These are phyloP conservation scores for Zaprionus vittiger DNA, from an alignment of 1,140 invertebrate genomes.

Conservation along the genomic window DNA sequence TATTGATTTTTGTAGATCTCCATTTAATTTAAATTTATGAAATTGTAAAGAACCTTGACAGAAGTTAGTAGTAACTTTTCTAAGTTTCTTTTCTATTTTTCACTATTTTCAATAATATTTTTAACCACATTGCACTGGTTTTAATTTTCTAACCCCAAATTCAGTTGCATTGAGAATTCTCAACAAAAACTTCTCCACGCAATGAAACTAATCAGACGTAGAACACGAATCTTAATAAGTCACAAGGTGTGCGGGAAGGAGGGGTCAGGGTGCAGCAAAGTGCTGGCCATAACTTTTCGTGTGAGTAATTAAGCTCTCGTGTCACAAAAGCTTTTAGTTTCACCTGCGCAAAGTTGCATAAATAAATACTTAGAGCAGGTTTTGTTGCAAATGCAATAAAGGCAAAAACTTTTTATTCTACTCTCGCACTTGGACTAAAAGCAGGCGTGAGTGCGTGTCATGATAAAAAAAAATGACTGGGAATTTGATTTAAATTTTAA, in stretches of 20 bases:
- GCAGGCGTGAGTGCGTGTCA: not conserved
- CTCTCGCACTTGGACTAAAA: constrained; percentile 5
- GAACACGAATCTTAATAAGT: not conserved
- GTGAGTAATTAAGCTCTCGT: constrained; percentile 7
- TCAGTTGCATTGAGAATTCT: not conserved
- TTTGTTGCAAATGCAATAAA: constrained; percentile 7
- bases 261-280: not conserved
- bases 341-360: constrained; percentile 4
- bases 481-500: constrained; percentile 9
- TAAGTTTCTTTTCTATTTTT: not conserved
- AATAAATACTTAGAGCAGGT: constrained; percentile 1
- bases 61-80: not conserved
- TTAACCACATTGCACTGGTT: not conserved
- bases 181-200: not conserved
- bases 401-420: constrained; percentile 1
- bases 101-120: not conserved
- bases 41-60: no score
- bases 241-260: not conserved
- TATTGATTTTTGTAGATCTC: no score
- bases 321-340: constrained; percentile 4
- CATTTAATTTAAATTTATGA: no score
- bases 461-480: not conserved
- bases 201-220: not conserved
- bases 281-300: constrained; percentile 3
- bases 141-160: no score